phyloP scores from a whole-genome alignment of 2,888 invertebrate species.

The Drosophila paranaensis region DNA sequence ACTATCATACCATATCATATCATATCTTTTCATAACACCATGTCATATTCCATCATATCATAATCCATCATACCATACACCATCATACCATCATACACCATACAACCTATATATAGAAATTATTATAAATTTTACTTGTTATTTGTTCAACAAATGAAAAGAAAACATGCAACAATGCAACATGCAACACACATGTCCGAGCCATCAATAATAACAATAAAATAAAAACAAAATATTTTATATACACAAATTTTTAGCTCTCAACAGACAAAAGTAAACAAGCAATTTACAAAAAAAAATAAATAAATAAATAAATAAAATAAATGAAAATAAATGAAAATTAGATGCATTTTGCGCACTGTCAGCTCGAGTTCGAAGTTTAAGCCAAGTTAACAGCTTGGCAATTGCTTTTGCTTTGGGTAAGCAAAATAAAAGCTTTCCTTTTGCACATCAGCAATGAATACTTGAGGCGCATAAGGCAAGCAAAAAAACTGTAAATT shows the following conservation, averaged over 20 bases:
- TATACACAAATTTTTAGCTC: slow-evolving; percentile 32
- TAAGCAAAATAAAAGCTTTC: not conserved
- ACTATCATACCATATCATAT: too few species aligned
- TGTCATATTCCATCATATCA: too few species aligned
- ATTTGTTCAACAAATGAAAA: slow-evolving; percentile 59
- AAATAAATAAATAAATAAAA: not conserved
- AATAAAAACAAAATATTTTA: slow-evolving; percentile 16
- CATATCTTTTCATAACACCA: too few species aligned
- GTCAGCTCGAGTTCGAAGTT: not conserved
- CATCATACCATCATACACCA: too few species aligned
- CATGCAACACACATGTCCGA: not conserved
- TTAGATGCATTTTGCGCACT: not conserved
- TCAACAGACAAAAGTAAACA: slow-evolving; percentile 3
- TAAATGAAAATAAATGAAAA: not conserved
- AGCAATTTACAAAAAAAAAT: slow-evolving; percentile 23
- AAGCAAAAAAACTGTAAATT: not conserved
- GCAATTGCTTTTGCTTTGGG: not conserved
- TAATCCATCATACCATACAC: too few species aligned
- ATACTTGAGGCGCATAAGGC: not conserved
- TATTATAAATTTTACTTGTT: slow-evolving; percentile 14
- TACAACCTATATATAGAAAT: too few species aligned
- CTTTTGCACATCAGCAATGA: not conserved
- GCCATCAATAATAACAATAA: slow-evolving; percentile 5
- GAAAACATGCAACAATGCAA: slow-evolving; percentile 46
- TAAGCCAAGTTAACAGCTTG: not conserved